Conservation (phyloP, 1,140 invertebrate species). For the Camponotus vicinus region DNA sequence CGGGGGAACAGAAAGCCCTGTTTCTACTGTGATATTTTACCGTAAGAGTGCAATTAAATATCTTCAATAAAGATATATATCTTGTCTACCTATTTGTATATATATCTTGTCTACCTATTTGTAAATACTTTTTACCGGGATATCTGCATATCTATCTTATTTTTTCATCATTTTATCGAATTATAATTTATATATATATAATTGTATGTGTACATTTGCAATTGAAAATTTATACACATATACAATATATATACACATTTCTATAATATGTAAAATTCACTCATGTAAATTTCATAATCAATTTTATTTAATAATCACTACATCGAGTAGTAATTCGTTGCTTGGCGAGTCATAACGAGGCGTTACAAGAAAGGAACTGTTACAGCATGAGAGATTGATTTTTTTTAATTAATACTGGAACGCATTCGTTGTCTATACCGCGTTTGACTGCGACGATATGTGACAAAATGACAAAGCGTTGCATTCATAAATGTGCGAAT, state of each 20-base stretch:
- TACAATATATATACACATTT: conserved; percentile 7
- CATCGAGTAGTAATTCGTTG: conserved; percentile 9
- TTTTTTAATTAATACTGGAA: conserved; percentile 52
- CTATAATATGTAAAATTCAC: neutral
- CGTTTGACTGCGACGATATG: neutral
- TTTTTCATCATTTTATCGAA: neutral
- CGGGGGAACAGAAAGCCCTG: neutral
- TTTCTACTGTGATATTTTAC: conserved; percentile 47
- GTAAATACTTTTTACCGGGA: conserved; percentile 30
- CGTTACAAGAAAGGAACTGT: conserved; percentile 30
- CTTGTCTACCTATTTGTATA: neutral
- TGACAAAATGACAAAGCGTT: conserved; percentile 23
- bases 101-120: neutral
- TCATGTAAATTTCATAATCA: too few relatives aligned
- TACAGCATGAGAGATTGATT: conserved; percentile 34
- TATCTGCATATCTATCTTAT: neutral
- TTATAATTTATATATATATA: conserved; percentile 21
- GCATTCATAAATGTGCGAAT: conserved; percentile 39
- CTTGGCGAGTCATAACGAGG: conserved; percentile 29
- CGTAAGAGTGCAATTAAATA: neutral
- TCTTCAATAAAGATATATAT: neutral
- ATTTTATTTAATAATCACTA: conserved; percentile 7
- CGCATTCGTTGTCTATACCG: conserved; percentile 24
- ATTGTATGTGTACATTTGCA: neutral
- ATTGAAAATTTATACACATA: conserved; percentile 18